These are phyloP conservation scores for Leptinotarsa lineolata DNA, from an alignment of 1,140 invertebrate genomes.

Conservation along the genomic window DNA sequence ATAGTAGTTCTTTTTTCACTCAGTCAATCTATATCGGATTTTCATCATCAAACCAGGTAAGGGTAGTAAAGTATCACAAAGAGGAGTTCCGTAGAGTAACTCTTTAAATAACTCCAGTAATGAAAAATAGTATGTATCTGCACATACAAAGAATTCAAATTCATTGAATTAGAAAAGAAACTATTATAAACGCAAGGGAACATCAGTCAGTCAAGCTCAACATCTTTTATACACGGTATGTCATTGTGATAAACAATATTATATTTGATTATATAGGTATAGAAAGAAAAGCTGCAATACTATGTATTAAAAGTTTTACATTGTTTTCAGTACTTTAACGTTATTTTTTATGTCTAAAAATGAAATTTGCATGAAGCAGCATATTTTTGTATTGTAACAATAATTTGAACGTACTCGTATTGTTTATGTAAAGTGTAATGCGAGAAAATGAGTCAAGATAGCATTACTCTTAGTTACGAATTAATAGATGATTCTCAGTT, in stretches of 20 bases:
- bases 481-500: background rate
- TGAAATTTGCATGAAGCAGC: background rate
- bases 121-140: background rate
- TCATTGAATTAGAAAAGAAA: background rate
- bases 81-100: background rate
- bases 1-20: too few species aligned
- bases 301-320: background rate
- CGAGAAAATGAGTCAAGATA: too few species aligned
- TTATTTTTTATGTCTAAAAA: background rate
- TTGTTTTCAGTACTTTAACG: background rate
- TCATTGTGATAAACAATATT: conserved; percentile 6
- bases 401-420: background rate
- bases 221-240: background rate
- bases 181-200: background rate
- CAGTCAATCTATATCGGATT: background rate
- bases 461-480: too few species aligned
- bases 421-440: background rate
- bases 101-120: background rate
- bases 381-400: background rate
- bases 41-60: background rate
- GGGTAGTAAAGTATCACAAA: background rate
- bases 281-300: background rate
- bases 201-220: background rate
- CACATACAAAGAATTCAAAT: background rate
- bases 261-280: background rate